Percentiles rank a stretch among this genome's conserved stretches.
phyloP scores from a whole-genome alignment of 2,113 vertebrate genomes.

The Platysteira castanea region DNA sequence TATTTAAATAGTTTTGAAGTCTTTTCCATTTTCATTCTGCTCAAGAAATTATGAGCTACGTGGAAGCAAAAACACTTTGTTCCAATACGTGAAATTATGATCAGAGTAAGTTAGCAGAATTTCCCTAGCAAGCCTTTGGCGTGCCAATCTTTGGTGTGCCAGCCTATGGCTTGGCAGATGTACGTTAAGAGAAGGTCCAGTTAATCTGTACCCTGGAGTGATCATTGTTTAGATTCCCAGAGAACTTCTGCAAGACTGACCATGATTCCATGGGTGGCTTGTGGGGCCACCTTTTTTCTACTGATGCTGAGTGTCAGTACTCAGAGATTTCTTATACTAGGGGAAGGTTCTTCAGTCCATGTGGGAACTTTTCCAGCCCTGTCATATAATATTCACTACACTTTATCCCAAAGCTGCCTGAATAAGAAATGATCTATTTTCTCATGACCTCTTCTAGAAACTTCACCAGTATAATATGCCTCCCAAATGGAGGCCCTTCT shows the following conservation, averaged over 20 bases:
- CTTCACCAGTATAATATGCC: not conserved
- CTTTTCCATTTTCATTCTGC: not conserved
- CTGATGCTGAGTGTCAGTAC: not conserved
- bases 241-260: not conserved
- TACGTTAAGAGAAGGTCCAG: not conserved
- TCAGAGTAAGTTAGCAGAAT: not conserved
- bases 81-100: not conserved
- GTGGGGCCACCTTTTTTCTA: not conserved
- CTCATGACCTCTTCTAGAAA: not conserved
- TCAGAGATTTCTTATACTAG: not conserved
- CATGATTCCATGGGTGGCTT: fast-evolving
- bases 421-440: not conserved
- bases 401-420: not conserved
- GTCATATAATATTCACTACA: not conserved
- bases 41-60: not conserved
- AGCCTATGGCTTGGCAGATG: not conserved
- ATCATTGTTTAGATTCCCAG: not conserved
- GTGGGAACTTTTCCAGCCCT: not conserved
- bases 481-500: not conserved
- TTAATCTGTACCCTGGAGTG: not conserved
- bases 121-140: not conserved
- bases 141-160: not conserved
- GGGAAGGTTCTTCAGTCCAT: not conserved
- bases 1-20: not conserved
- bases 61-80: not conserved